Evolutionary conservation across 1,140 invertebrate species (phyloP).

Genomic region (Diabrotica virgifera): DNA sequence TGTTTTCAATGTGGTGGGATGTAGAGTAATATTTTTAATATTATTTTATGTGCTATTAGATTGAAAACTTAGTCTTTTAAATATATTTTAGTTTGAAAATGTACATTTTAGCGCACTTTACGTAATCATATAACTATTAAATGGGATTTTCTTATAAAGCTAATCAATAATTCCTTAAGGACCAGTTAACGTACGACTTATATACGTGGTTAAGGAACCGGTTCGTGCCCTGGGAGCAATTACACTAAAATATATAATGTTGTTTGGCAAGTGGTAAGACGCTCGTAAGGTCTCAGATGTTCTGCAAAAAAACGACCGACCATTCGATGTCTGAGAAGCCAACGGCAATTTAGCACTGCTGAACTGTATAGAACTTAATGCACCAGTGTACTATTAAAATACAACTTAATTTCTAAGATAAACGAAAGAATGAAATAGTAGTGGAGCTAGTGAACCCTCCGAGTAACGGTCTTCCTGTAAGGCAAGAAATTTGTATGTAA

Average conservation of each 20-base stretch:
- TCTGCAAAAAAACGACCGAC: not conserved
- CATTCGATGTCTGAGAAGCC: not conserved
- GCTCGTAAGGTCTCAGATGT: not conserved
- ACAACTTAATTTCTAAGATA: too few species aligned
- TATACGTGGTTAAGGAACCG: conserved; percentile 29
- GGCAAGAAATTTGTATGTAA: too few species aligned
- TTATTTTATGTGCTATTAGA: too few species aligned
- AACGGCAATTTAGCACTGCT: not conserved
- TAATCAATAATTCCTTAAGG: conserved; percentile 30
- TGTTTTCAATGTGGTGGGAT: too few species aligned
- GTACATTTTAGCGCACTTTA: conserved; percentile 5
- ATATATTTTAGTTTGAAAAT: too few species aligned
- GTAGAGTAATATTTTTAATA: too few species aligned
- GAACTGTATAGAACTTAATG: too few species aligned
- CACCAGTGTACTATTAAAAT: too few species aligned
- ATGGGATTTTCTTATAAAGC: conserved; percentile 29
- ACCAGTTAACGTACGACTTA: conserved; percentile 32
- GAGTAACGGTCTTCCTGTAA: too few species aligned
- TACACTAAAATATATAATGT: conserved; percentile 27
- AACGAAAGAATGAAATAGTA: too few species aligned
- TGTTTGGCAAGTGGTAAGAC: conserved; percentile 15
- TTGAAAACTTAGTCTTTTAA: too few species aligned
- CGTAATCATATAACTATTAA: conserved; percentile 22
- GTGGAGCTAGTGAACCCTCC: too few species aligned
- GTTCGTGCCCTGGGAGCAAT: conserved; percentile 27